These are phyloP conservation scores for Pachycephala philippinensis DNA, from an alignment of 2,113 vertebrate species.

Conservation along the genomic window DNA sequence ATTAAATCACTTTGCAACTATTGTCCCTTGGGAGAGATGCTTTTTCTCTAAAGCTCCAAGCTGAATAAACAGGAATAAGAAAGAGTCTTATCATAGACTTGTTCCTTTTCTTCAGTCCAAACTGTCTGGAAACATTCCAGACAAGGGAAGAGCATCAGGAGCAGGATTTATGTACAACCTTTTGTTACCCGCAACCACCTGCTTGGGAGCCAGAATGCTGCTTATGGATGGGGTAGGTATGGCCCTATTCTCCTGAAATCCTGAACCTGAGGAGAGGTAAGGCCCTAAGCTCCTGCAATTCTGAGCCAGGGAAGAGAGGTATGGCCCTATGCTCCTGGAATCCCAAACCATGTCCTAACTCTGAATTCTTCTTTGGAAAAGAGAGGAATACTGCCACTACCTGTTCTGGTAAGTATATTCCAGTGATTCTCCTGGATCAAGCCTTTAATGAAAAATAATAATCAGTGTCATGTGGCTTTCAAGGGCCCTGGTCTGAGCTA, in stretches of 20 bases:
- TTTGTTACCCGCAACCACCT: not conserved
- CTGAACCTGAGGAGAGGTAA: not conserved
- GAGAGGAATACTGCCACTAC: not conserved
- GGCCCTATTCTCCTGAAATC: not conserved
- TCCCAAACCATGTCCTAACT: rapidly evolving
- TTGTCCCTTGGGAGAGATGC: not conserved
- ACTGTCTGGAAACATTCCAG: not conserved
- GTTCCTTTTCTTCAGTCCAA: not conserved
- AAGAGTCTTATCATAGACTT: not conserved
- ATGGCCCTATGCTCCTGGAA: not conserved
- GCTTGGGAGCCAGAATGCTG: not conserved
- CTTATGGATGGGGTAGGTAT: not conserved
- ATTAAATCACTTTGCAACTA: not conserved
- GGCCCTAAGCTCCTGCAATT: not conserved
- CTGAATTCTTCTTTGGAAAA: not conserved
- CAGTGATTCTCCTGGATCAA: not conserved
- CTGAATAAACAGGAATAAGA: not conserved
- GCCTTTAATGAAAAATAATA: not conserved
- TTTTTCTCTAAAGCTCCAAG: not conserved
- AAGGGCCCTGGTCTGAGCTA: rapidly evolving
- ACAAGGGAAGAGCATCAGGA: not conserved
- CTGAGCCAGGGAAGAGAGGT: rapidly evolving
- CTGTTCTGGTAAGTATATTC: not conserved
- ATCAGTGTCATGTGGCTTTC: rapidly evolving
- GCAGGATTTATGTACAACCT: not conserved